Base-by-base conservation (phyloP, 2,888 invertebrate genomes). In the Merodon equestris region DNA sequence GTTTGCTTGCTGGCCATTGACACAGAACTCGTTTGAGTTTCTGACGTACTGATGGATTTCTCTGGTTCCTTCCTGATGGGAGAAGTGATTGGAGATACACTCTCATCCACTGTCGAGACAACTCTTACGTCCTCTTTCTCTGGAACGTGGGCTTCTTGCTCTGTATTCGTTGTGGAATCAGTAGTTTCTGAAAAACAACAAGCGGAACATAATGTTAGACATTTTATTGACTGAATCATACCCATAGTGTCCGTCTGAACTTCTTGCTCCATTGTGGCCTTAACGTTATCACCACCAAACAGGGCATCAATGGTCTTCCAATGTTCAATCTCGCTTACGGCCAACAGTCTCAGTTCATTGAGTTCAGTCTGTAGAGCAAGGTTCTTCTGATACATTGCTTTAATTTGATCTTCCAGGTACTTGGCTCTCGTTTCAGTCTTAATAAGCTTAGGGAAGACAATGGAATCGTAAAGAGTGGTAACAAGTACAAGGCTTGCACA, bases 241-340 rank as follows among this genome's bases (percentile, higher is more conserved):
- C 83, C 81, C 9, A 81, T 40, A 14, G 13, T 9, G 5, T 56
- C 53, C 12, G 79, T 71, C 66, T 84, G 84, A 17, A 57, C 40
- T 56, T 56, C 64, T 47, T 17, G 54, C 56, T 81, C 77, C 9
- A 60, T 14, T 1, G 38, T 12, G 13, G 34, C 47, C 40, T 45
- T 44, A 1, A 48, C 44, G 7, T 34, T 5, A 27, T 45, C 56
- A 9, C 48, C 50, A 0, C 82, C 83, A 27, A 88, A 89, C 14
- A 89, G 54, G 1, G 87, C 87, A 14, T 84, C 83, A 19, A 89
- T 86, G 1, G 87, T 88, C 47, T 86, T 86, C 88, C 89, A 89
- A 60, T 89, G 89, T 70, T 88, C 87, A 14, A 84, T 83, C 10
- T 88, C 86, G 4, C 82, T 84, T 7, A 86, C 86, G 66, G 84